phyloP scores from a whole-genome alignment of 2,113 vertebrate genomes.

The Amblyornis subalaris region DNA sequence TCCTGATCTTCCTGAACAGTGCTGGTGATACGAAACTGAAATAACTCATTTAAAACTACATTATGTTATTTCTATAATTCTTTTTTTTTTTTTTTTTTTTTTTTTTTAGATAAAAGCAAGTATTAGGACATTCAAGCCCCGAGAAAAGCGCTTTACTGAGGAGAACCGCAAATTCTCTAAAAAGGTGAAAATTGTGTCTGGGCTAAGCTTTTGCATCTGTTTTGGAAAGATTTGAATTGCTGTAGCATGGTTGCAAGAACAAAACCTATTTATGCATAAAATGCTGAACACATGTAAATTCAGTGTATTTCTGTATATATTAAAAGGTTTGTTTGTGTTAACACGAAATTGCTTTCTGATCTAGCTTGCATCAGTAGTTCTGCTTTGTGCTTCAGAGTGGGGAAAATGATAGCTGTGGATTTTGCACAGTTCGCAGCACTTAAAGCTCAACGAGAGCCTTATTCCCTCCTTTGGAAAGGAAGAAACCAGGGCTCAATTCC shows the following conservation, averaged over 20 bases:
- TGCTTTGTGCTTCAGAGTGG: background rate
- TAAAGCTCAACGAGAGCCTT: background rate
- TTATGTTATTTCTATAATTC: background rate
- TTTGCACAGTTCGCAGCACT: background rate
- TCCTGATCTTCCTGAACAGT: background rate
- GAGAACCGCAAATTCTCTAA: slow-evolving; percentile 91
- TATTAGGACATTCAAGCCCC: slow-evolving; percentile 83
- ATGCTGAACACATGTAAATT: slow-evolving; percentile 24
- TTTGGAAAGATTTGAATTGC: background rate
- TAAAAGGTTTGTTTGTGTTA: slow-evolving; percentile 27
- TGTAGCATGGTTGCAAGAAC: background rate
- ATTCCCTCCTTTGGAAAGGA: background rate
- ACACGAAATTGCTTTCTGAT: slow-evolving; percentile 6
- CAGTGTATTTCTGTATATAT: background rate
- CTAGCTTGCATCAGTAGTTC: background rate
- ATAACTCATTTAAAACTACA: background rate
- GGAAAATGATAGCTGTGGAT: background rate
- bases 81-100: background rate
- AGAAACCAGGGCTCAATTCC: background rate
- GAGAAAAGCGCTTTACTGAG: slow-evolving; percentile 82
- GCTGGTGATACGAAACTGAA: background rate
- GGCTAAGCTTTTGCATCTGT: background rate
- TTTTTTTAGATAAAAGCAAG: slow-evolving; percentile 84
- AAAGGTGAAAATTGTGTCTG: slow-evolving; percentile 79
- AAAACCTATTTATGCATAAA: slow-evolving; percentile 9